Evolutionary conservation across 2,797 vertebrate species (phyloP).

Genomic region (Artibeus lituratus): DNA sequence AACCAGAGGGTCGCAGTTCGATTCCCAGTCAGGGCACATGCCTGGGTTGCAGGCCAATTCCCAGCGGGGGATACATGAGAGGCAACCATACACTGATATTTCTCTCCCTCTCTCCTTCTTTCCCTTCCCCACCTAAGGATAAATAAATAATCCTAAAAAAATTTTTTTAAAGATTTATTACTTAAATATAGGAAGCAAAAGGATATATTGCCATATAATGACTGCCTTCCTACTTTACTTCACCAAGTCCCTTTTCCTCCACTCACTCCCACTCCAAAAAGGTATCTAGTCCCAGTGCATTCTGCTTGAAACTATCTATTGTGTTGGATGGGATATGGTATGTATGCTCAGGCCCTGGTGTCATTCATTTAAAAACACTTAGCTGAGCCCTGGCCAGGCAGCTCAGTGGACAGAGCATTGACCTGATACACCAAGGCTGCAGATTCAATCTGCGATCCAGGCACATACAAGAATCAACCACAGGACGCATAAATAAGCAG

Average conservation of each 20-base stretch:
- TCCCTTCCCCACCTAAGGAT: too few relatives aligned
- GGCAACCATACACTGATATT: too few relatives aligned
- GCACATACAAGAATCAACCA: neutral
- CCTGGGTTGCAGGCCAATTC: too few relatives aligned
- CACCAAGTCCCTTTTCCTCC: neutral
- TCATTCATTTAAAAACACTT: neutral
- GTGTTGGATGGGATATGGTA: neutral
- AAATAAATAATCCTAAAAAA: too few relatives aligned
- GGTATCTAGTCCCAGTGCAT: neutral
- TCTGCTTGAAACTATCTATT: neutral
- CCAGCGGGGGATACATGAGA: too few relatives aligned
- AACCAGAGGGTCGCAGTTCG: too few relatives aligned
- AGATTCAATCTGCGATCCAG: neutral
- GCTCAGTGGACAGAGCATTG: neutral
- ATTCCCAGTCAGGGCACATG: too few relatives aligned
- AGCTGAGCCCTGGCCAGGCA: too few relatives aligned
- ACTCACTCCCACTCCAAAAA: neutral
- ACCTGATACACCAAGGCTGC: neutral
- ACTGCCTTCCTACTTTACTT: neutral
- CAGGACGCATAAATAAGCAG: neutral
- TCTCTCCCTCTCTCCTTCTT: too few relatives aligned
- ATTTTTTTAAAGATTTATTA: too few relatives aligned
- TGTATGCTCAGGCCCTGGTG: neutral
- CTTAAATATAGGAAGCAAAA: neutral
- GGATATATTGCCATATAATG: neutral